Conservation (phyloP, 1,140 invertebrate genomes). For the Rhyzopertha dominica region DNA sequence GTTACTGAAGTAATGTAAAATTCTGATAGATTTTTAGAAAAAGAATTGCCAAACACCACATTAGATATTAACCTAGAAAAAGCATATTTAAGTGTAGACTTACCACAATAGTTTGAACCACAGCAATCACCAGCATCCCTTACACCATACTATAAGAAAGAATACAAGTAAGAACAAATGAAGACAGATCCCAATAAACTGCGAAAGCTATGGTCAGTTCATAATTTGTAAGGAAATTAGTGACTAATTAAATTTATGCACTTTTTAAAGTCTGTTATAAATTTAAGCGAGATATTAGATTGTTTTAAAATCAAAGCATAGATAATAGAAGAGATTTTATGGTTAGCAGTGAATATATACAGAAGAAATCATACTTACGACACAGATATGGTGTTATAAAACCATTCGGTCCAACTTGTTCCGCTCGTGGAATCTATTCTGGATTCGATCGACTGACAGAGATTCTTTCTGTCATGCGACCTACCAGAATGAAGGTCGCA, state of each 20-base stretch:
- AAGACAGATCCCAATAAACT: too few relatives aligned
- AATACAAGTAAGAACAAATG: too few relatives aligned
- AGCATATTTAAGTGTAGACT: constrained; percentile 6
- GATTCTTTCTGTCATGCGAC: constrained; percentile 76
- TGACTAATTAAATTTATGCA: too few relatives aligned
- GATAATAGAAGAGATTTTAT: background rate
- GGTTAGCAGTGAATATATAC: background rate
- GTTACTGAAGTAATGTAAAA: background rate
- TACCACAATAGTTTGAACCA: background rate
- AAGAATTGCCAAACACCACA: background rate
- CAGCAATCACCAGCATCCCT: constrained; percentile 7
- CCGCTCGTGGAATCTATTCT: constrained; percentile 68
- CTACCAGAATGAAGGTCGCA: constrained; percentile 80
- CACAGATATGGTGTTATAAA: constrained; percentile 76
- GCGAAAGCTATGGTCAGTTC: too few relatives aligned
- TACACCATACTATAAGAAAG: constrained; percentile 39
- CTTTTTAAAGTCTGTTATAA: too few relatives aligned
- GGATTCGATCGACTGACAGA: constrained; percentile 76
- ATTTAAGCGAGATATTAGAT: too few relatives aligned
- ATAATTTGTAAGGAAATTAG: too few relatives aligned
- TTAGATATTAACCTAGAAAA: background rate
- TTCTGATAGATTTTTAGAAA: background rate
- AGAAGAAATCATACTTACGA: constrained; percentile 63
- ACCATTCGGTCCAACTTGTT: constrained; percentile 75
- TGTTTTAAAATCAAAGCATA: too few relatives aligned